Evolutionary conservation across 2,797 vertebrate species (phyloP), one percentile per base, ranked within the genome.

Genomic region (Poecilia velifera): DNA sequence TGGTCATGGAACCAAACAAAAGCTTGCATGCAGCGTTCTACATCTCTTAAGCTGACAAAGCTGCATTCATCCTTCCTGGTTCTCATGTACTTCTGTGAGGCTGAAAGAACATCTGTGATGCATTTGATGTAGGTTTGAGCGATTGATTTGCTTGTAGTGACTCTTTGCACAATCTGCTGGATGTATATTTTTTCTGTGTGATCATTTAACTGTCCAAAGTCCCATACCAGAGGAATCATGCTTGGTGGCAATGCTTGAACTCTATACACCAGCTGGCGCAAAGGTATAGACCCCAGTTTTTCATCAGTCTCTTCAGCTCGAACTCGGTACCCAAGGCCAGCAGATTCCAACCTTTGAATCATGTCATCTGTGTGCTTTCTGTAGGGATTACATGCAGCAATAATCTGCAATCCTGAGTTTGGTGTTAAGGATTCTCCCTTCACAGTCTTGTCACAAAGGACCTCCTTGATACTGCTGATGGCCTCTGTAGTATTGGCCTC

Each of bases 351-450:
- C 77, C 97, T 97, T 2, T 92, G 82, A 88, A 99, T 98, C 97
- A 98, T 98, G 84, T 95, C 90, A 57, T 94, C 96, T 0, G 97
- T 96, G 92, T 99, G 98, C 81, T 97, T 98, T 25, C 98, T 93
- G 76, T 99, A 99, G 1, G 98, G 98, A 84, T 99, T 99, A 93
- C 98, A 99, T 75, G 98, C 98, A 0, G 98, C 98, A 28, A 99
- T 97, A 81, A 99, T 95, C 83, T 95, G 92, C 79, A 99, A 84
- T 62, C 98, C 97, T 1, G 92, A 95, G 85, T 82, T 14, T 0
- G 83, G 4, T 39, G 1, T 79, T 86, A 99, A 91, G 41, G 82
- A 84, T 79, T 94, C 25, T 41, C 98, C 98, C 10, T 94, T 91
- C 43, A 97, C 96, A 0, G 97, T 98, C 71, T 28, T 93, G 83